These are phyloP conservation scores for Rhombomys opimus DNA, from an alignment of 2,113 vertebrate genomes.

Conservation along the genomic window DNA sequence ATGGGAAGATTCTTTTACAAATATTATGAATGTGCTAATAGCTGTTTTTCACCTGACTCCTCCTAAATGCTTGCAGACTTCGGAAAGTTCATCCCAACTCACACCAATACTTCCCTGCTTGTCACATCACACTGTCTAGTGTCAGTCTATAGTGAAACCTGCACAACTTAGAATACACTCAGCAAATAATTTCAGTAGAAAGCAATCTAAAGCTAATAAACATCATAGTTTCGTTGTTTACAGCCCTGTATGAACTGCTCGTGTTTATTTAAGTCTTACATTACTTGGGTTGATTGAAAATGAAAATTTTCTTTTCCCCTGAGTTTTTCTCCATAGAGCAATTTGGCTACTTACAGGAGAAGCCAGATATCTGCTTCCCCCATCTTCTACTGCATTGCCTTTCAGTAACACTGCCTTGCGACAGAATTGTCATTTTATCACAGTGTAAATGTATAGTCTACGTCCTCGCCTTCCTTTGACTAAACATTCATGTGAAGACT, in stretches of 20 bases:
- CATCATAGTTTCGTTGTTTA: not conserved
- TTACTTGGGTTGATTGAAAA: not conserved
- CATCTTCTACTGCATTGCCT: not conserved
- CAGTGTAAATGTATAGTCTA: conserved; percentile 10
- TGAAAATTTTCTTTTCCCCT: not conserved
- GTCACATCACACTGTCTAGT: conserved; percentile 7
- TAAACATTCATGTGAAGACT: not conserved
- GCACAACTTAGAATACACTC: conserved; percentile 15
- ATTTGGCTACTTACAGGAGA: conserved; percentile 38
- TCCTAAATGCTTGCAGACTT: conserved; percentile 37
- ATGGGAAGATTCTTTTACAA: conserved; percentile 55
- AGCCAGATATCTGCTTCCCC: not conserved
- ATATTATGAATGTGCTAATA: conserved; percentile 55
- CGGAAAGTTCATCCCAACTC: conserved; percentile 2
- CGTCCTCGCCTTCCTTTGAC: not conserved
- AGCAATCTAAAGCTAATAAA: conserved; percentile 35
- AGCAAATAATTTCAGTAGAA: conserved; percentile 46
- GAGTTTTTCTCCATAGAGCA: conserved; percentile 9
- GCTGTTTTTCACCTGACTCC: conserved; percentile 32
- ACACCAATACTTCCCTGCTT: not conserved
- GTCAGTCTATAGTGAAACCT: not conserved
- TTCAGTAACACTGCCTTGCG: conserved; percentile 9
- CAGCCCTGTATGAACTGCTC: not conserved
- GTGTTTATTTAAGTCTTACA: not conserved
- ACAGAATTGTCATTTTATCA: conserved; percentile 40